Evolutionary conservation across 1,140 invertebrate species (phyloP).

Genomic region (Orius laevigatus): DNA sequence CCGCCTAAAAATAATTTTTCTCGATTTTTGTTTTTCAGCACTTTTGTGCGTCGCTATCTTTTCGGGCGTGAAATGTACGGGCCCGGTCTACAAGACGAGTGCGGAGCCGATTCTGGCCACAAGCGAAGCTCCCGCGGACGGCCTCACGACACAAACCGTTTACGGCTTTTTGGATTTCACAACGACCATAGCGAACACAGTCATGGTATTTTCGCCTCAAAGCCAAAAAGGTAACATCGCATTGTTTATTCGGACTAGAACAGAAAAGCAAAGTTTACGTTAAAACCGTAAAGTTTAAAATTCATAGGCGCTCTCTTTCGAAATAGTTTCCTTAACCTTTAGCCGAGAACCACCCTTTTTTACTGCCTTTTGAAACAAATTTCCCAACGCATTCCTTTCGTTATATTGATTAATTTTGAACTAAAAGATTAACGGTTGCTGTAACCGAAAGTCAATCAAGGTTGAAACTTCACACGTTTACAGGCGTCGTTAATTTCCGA

Average conservation of each 20-base stretch:
- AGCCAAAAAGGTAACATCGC: slow-evolving; percentile 31
- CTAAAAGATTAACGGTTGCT: no score
- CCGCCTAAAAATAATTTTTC: no score
- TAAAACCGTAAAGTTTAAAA: background rate
- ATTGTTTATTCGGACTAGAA: background rate
- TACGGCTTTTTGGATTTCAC: slow-evolving; percentile 79
- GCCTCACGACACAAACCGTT: slow-evolving; percentile 58
- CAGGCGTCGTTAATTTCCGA: no score
- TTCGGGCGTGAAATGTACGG: background rate
- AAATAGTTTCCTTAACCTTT: no score
- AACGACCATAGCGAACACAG: slow-evolving; percentile 73
- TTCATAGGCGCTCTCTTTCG: background rate
- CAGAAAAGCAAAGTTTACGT: background rate
- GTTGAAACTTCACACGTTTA: no score
- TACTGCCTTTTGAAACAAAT: no score
- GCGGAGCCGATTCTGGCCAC: slow-evolving; percentile 12
- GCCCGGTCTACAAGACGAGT: background rate
- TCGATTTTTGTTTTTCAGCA: background rate
- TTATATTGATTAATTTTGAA: no score
- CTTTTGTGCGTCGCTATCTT: background rate
- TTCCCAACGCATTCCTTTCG: no score
- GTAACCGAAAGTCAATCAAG: no score
- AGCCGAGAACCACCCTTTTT: no score
- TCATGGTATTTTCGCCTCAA: slow-evolving; percentile 77
- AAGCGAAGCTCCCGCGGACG: slow-evolving; percentile 23